Conservation (phyloP, 2,113 vertebrate species). For the Platichthys flesus region DNA sequence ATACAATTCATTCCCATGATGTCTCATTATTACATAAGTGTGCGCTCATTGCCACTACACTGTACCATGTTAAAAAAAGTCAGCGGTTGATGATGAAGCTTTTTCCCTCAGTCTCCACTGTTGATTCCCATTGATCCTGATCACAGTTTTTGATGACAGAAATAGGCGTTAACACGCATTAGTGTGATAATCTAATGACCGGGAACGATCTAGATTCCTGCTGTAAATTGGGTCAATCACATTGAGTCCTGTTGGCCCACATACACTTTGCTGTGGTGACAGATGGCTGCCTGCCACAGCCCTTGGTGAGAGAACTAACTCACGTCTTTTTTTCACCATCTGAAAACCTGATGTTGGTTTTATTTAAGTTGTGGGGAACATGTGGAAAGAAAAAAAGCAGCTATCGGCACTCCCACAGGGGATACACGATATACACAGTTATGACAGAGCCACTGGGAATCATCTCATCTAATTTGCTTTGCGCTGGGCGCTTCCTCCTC, state of each 20-base stretch:
- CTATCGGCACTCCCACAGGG: neutral
- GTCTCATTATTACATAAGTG: no score
- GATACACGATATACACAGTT: no score
- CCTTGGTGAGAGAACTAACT: slow-evolving; percentile 3
- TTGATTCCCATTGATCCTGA: neutral
- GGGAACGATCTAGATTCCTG: slow-evolving; percentile 50
- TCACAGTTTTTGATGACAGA: no score
- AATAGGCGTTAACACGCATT: neutral
- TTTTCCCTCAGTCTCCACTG: no score
- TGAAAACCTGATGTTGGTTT: neutral
- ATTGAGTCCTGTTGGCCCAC: slow-evolving; percentile 35
- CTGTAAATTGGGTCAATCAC: slow-evolving; percentile 55
- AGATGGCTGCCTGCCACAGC: slow-evolving; percentile 37
- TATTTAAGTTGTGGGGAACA: neutral
- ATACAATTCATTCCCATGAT: no score
- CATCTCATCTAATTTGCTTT: neutral
- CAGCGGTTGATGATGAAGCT: no score
- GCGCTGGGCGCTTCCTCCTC: neutral
- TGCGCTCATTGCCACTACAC: no score
- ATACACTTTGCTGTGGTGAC: slow-evolving; percentile 18
- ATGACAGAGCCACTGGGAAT: no score
- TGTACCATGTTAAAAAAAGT: no score
- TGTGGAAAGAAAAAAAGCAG: neutral
- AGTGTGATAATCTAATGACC: slow-evolving; percentile 26
- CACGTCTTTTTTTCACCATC: neutral